Evolutionary conservation across 2,888 invertebrate genomes (phyloP), one percentile per base, ranked within the genome.

Genomic region (Cabera pusaria): DNA sequence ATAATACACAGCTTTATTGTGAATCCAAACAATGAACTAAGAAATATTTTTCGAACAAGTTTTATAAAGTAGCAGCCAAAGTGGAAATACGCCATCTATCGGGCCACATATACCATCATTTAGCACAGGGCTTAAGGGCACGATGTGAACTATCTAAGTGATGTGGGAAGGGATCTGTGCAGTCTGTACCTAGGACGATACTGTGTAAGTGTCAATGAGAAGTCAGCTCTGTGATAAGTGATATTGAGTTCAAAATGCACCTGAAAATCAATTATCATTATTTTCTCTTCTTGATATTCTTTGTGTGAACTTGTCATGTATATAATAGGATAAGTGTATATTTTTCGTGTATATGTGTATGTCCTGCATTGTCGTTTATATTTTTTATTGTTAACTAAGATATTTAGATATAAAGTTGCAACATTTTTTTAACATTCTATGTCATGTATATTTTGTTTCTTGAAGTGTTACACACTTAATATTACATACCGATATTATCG

Each of bases 141-240:
- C 74, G 59, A 44, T 47, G 17, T 17, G n/a, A 52, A 50, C 70
- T 73, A 73, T 60, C 73, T 74, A 75, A 52, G 61, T 73, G 55
- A 52, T 61, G 60, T 65, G 55, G 63, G 69, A 54, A 53, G 64
- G 62, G 64, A 44, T 59, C 39, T 78, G 78, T 78, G 57, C 18
- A 76, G 75, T 77, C 72, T 74, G 77, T 77, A 68, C 74, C 68
- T 67, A 64, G 38, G 50, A 43, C 56, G 47, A 56, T 49, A 52
- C 45, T 50, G 50, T 56, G 52, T 49, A 38, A 63, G 78, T 77
- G 78, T 79, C 20, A 58, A 57, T 80, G 80, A 52, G 47, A 43
- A 73, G 76, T 81, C 56, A 60, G 53, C 50, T 67, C 38, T 71
- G 73, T 72, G 55, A 46, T 2, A 43, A 42, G 56, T 29, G 26